Evolutionary conservation across 2,797 vertebrate genomes (phyloP).

Genomic region (Chaetophractus vellerosus): DNA sequence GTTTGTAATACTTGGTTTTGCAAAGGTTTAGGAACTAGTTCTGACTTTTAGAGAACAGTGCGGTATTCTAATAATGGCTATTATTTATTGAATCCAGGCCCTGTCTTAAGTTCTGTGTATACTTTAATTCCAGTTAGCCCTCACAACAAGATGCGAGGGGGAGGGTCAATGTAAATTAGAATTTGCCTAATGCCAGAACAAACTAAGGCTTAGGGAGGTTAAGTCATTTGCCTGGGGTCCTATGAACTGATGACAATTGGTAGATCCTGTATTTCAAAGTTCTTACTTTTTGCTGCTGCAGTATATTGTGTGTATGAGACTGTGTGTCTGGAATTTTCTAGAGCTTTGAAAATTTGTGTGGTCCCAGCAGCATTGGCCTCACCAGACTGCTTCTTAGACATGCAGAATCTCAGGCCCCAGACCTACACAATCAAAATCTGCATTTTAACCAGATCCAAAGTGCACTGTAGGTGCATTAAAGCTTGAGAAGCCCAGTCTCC

Average conservation of each 20-base stretch:
- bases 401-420: not conserved
- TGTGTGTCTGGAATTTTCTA: not conserved
- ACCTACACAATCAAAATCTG: not conserved
- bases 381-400: accelerated
- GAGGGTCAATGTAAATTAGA: not conserved
- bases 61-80: not conserved
- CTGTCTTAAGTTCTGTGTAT: not conserved
- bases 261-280: not conserved
- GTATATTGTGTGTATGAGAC: not conserved
- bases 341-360: not conserved
- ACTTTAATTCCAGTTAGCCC: not conserved
- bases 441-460: not conserved
- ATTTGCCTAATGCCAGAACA: not conserved
- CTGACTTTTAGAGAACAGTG: not conserved
- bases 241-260: not conserved
- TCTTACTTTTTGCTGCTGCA: too few species aligned
- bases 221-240: not conserved
- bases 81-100: not conserved
- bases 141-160: not conserved
- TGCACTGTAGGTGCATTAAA: too few species aligned
- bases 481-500: not conserved
- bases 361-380: not conserved
- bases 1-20: not conserved
- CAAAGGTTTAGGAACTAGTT: not conserved
- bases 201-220: not conserved